A percentile compares a stretch with the other conserved stretches of the same genome.
Conservation (phyloP, 2,888 invertebrate species). For the Dolichomitus sp. region DNA sequence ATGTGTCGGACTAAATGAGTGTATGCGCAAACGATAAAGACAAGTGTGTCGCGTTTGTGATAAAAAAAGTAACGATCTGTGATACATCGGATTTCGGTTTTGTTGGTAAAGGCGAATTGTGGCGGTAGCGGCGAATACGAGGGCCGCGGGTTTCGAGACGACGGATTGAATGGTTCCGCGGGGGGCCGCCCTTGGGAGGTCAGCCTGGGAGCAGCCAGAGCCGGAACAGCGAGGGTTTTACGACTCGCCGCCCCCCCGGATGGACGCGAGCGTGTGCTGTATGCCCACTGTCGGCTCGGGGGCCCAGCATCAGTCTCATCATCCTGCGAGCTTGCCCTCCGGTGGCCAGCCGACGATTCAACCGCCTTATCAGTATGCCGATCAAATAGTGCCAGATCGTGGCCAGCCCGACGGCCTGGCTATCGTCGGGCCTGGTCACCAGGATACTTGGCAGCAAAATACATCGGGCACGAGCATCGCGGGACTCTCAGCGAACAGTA, state of each 20-base stretch:
- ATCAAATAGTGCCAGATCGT: slow-evolving; percentile 85
- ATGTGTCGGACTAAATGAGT: slow-evolving; percentile 55
- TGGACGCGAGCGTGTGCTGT: slow-evolving; percentile 85
- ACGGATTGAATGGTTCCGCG: slow-evolving; percentile 84
- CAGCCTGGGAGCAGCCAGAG: slow-evolving; percentile 81
- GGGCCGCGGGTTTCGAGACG: slow-evolving; percentile 54
- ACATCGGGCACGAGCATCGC: slow-evolving; percentile 75
- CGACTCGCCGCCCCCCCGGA: slow-evolving; percentile 84
- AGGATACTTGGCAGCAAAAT: slow-evolving; percentile 81
- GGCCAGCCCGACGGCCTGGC: slow-evolving; percentile 81
- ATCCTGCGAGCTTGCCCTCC: slow-evolving; percentile 75
- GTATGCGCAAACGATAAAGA: not conserved
- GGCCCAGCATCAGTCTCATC: slow-evolving; percentile 80
- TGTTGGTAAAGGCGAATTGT: not conserved
- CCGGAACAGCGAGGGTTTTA: slow-evolving; percentile 82
- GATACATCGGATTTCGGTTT: not conserved
- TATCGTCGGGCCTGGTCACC: slow-evolving; percentile 78
- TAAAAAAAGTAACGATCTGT: not conserved
- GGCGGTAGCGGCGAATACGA: slow-evolving; percentile 40
- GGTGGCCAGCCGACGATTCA: slow-evolving; percentile 79
- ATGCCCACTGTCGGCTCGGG: slow-evolving; percentile 83
- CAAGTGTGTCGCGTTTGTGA: slow-evolving; percentile 1
- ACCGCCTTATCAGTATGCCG: slow-evolving; percentile 83
- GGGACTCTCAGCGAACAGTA: slow-evolving; percentile 73
- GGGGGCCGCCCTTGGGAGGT: slow-evolving; percentile 80